Evolutionary conservation across 2,888 invertebrate genomes (phyloP).

Genomic region (Griposia aprilina): DNA sequence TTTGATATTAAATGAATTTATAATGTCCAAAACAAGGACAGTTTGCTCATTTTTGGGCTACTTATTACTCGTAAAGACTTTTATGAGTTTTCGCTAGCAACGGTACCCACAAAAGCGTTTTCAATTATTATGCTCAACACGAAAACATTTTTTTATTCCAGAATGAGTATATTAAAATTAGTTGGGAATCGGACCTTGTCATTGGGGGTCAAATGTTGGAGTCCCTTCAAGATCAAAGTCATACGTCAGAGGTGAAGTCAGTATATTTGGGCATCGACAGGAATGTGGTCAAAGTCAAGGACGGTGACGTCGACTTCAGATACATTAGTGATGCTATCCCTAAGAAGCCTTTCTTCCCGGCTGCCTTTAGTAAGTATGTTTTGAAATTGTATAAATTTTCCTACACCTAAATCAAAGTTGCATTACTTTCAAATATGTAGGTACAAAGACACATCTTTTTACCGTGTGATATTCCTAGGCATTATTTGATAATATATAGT

Average conservation of each 20-base stretch:
- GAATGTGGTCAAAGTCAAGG: constrained; percentile 80
- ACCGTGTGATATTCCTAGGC: no score
- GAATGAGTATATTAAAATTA: constrained; percentile 62
- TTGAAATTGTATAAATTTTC: not conserved
- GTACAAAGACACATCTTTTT: no score
- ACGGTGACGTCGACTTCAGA: constrained; percentile 87
- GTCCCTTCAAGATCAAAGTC: constrained; percentile 75
- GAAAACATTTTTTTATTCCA: constrained; percentile 63
- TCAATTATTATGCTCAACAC: not conserved
- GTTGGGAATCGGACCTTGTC: constrained; percentile 60
- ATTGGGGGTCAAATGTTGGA: constrained; percentile 82
- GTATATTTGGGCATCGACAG: constrained; percentile 87
- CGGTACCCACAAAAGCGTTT: not conserved
- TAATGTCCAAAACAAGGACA: not conserved
- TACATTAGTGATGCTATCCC: constrained; percentile 88
- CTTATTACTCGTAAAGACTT: not conserved
- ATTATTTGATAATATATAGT: no score
- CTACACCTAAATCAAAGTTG: no score
- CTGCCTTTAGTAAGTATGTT: constrained; percentile 74
- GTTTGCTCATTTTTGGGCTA: not conserved
- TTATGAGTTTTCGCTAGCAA: not conserved
- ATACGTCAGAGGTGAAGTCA: constrained; percentile 71
- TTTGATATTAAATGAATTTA: not conserved
- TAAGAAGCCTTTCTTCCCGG: constrained; percentile 87
- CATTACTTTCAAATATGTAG: no score